These are phyloP conservation scores for Meles meles DNA, from an alignment of 2,113 vertebrate species.

Conservation along the genomic window DNA sequence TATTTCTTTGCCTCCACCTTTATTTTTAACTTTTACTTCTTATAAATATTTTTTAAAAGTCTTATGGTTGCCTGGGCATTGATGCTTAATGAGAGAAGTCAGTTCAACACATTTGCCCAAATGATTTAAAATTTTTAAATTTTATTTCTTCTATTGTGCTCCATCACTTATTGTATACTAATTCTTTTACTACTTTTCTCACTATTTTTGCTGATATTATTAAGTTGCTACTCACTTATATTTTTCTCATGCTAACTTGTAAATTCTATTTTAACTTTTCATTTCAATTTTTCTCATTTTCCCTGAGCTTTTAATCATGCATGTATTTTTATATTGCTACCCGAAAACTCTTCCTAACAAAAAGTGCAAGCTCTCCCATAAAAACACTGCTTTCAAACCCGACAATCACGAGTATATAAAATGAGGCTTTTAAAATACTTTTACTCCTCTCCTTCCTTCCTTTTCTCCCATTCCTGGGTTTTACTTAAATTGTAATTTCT, in stretches of 20 bases:
- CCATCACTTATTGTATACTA: neutral
- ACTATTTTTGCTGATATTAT: neutral
- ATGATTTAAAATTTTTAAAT: neutral
- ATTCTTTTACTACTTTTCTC: neutral
- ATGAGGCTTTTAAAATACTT: neutral
- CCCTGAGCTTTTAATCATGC: neutral
- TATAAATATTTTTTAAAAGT: neutral
- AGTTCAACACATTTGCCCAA: neutral
- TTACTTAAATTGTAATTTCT: neutral
- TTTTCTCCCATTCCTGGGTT: neutral
- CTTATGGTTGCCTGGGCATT: neutral
- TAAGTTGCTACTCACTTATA: neutral
- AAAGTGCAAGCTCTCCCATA: neutral
- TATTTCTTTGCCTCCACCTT: neutral
- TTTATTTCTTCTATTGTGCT: neutral
- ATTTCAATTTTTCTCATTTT: neutral
- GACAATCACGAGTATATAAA: neutral
- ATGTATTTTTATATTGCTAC: neutral
- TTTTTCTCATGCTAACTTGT: neutral
- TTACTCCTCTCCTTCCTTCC: neutral
- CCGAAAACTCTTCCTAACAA: neutral
- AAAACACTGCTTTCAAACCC: neutral
- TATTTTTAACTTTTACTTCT: neutral
- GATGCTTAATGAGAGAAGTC: neutral
- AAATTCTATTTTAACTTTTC: slow-evolving; percentile 6